phyloP scores from a whole-genome alignment of 2,113 vertebrate species.

The Microtus richardsoni region DNA sequence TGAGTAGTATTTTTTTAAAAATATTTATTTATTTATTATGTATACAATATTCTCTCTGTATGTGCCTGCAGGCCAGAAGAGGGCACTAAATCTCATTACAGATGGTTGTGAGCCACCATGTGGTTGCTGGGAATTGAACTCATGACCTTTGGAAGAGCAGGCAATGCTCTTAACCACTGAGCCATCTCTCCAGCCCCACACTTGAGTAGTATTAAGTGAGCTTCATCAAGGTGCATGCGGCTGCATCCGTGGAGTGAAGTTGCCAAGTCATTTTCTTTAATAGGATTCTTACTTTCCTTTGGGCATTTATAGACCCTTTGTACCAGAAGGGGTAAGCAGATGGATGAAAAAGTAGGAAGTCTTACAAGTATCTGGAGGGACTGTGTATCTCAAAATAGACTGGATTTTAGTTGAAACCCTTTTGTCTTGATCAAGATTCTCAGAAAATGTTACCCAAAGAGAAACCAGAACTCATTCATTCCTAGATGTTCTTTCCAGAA shows the following conservation, averaged over 20 bases:
- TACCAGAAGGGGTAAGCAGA: not conserved
- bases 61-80: no score
- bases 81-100: no score
- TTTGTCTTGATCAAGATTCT: not conserved
- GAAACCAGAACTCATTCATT: not conserved
- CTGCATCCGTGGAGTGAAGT: not conserved
- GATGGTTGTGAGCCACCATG: no score
- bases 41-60: no score
- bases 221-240: not conserved
- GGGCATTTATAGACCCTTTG: not conserved
- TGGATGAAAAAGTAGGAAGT: not conserved
- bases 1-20: not conserved
- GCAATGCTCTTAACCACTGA: no score
- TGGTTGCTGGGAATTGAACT: no score
- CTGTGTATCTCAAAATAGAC: not conserved
- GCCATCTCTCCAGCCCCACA: no score
- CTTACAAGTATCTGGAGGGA: slow-evolving; percentile 13
- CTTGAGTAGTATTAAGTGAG: not conserved
- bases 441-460: slow-evolving; percentile 38
- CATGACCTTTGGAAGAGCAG: no score
- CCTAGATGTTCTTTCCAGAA: slow-evolving; percentile 23
- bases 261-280: slow-evolving; percentile 27
- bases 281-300: not conserved
- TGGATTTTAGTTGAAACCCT: slow-evolving; percentile 41
- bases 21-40: no score